Evolutionary conservation across 2,888 invertebrate species (phyloP).

Genomic region (Vanessa cardui): DNA sequence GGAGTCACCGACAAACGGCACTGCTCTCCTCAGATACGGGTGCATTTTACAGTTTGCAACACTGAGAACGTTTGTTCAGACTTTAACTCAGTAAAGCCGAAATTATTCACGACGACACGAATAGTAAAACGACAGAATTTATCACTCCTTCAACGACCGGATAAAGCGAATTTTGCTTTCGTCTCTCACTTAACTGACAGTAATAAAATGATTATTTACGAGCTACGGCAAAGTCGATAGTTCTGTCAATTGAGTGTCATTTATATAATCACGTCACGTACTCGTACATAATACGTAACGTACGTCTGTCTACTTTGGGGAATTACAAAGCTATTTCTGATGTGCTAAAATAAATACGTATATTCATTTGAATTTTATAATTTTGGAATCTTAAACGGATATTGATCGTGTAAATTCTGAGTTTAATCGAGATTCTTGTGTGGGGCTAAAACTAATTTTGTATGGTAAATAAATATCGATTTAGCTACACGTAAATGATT

Average conservation of each 20-base stretch:
- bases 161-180: conserved; percentile 39
- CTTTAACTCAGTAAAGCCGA: conserved; percentile 21
- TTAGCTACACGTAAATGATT: too few species aligned
- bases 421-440: too few species aligned
- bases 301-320: conserved; percentile 12
- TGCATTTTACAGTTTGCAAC: conserved; percentile 41
- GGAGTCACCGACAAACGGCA: conserved; percentile 37
- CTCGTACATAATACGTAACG: conserved; percentile 1
- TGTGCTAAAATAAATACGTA: not conserved
- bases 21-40: conserved; percentile 40
- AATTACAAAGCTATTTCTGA: not conserved
- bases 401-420: too few species aligned
- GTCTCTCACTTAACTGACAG: conserved; percentile 33
- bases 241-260: conserved; percentile 29
- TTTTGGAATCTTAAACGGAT: too few species aligned
- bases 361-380: not conserved
- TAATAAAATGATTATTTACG: conserved; percentile 34
- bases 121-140: conserved; percentile 43
- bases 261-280: conserved; percentile 11
- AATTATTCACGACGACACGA: conserved; percentile 53
- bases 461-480: too few species aligned
- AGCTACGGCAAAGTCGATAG: conserved; percentile 21
- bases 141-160: conserved; percentile 40
- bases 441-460: too few species aligned
- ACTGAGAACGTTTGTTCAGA: conserved; percentile 50